Conservation (phyloP, 2,888 invertebrate genomes). For the Hyalella azteca region DNA sequence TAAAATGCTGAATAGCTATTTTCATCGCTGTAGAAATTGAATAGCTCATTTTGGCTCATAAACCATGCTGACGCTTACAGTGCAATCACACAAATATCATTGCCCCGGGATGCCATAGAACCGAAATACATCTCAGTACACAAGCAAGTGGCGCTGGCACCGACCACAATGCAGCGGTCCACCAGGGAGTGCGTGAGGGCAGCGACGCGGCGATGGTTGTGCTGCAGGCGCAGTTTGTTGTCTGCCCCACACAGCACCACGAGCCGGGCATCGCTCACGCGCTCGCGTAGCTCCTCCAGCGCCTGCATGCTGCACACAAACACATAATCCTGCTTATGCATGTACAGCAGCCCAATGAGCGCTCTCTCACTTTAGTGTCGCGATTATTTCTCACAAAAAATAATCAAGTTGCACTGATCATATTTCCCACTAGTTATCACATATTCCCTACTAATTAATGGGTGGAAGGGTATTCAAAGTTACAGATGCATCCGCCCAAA, state of each 20-base stretch:
- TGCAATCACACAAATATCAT: too few relatives aligned
- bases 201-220: slow-evolving; percentile 74
- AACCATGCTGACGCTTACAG: not conserved
- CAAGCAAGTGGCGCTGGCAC: not conserved
- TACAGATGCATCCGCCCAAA: too few relatives aligned
- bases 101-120: not conserved
- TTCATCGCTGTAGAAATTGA: too few relatives aligned
- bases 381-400: too few relatives aligned
- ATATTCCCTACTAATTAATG: too few relatives aligned
- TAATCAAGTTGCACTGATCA: too few relatives aligned
- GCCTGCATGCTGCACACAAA: slow-evolving; percentile 71
- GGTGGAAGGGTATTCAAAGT: too few relatives aligned
- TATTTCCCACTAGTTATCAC: too few relatives aligned
- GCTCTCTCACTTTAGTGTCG: too few relatives aligned
- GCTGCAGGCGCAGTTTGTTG: slow-evolving; percentile 74
- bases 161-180: slow-evolving; percentile 74
- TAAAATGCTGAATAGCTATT: too few relatives aligned
- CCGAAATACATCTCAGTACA: not conserved
- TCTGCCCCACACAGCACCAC: slow-evolving; percentile 82
- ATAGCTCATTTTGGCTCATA: too few relatives aligned
- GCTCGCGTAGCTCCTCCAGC: slow-evolving; percentile 77
- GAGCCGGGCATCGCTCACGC: slow-evolving; percentile 73
- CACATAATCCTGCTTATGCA: slow-evolving; percentile 20
- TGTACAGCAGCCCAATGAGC: too few relatives aligned
- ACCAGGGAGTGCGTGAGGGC: slow-evolving; percentile 80